phyloP scores from a whole-genome alignment of 2,113 vertebrate species.

The Colius striatus region DNA sequence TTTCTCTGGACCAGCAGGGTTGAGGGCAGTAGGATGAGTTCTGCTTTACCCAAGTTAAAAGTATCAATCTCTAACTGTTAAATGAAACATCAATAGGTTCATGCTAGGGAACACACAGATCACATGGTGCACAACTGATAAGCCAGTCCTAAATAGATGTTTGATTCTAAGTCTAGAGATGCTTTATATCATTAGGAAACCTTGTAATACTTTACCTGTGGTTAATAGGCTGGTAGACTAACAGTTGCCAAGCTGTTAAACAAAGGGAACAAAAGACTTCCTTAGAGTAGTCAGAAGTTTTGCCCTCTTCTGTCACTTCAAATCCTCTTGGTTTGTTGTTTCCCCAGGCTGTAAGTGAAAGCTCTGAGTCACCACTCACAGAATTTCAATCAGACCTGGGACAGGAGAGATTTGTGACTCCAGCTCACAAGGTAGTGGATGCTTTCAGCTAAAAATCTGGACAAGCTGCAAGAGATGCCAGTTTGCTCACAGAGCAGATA shows the following conservation, averaged over 20 bases:
- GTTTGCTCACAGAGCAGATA: neutral
- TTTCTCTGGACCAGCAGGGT: neutral
- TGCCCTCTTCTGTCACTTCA: neutral
- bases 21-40: neutral
- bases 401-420: neutral
- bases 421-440: neutral
- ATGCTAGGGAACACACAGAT: neutral
- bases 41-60: neutral
- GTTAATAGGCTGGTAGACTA: neutral
- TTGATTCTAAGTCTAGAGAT: neutral
- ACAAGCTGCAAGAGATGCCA: neutral
- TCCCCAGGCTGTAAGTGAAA: neutral
- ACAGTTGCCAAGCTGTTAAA: neutral
- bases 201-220: neutral
- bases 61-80: neutral
- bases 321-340: neutral
- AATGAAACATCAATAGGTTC: neutral
- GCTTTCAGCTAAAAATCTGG: neutral
- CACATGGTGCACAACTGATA: neutral
- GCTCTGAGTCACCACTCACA: neutral
- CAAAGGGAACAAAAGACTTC: neutral
- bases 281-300: neutral
- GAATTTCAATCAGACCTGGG: neutral
- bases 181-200: neutral
- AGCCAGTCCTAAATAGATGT: neutral